A percentile compares a stretch with the other conserved stretches of the same genome.
Conservation (phyloP, 2,113 vertebrate genomes). For the Willisornis vidua region DNA sequence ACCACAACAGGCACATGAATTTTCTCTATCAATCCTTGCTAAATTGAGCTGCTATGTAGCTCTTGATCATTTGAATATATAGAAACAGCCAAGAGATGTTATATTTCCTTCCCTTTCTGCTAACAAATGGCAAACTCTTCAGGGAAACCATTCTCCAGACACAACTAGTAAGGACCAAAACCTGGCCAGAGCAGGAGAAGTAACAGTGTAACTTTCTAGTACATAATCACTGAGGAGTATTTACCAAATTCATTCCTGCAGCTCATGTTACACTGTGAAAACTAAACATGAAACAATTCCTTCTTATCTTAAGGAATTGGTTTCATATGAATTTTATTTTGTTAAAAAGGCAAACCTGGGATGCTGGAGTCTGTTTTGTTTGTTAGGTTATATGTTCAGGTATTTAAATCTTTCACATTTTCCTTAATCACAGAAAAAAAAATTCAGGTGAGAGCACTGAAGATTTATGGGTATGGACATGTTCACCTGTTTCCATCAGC, state of each 20-base stretch:
- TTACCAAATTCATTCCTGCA: not conserved
- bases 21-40: not conserved
- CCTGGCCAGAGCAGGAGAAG: not conserved
- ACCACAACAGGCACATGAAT: not conserved
- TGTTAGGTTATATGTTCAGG: not conserved
- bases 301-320: not conserved
- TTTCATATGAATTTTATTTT: not conserved
- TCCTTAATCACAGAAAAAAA: not conserved
- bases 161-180: not conserved
- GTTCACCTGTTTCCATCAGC: not conserved
- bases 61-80: not conserved
- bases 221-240: not conserved
- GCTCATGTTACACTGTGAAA: not conserved
- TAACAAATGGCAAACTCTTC: not conserved
- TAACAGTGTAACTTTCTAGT: not conserved
- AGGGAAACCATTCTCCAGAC: not conserved
- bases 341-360: not conserved
- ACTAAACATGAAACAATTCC: not conserved
- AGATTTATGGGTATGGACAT: not conserved
- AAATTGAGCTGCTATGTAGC: not conserved
- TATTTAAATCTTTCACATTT: not conserved
- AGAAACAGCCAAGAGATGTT: not conserved
- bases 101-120: not conserved
- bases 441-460: rapidly evolving
- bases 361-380: not conserved